A percentile compares a stretch with the other conserved stretches of the same genome.
These are phyloP conservation scores for Drosophila acutilabella DNA, from an alignment of 2,888 invertebrate species.

Conservation along the genomic window DNA sequence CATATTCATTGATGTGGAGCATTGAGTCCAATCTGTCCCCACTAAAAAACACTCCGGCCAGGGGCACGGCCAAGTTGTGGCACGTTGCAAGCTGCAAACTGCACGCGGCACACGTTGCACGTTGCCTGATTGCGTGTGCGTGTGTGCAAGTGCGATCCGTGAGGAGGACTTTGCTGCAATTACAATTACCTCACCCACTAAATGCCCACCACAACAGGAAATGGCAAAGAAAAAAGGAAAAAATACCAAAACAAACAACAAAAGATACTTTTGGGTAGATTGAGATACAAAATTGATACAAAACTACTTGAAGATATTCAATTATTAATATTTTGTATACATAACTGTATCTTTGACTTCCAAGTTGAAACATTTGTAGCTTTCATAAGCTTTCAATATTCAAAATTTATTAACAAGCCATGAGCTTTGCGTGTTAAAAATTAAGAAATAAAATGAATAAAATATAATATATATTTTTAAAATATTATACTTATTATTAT, in stretches of 20 bases:
- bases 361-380: conserved; percentile 8
- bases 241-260: conserved; percentile 3
- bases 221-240: conserved; percentile 28
- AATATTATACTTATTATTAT: no score
- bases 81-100: background rate
- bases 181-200: conserved; percentile 66
- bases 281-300: conserved; percentile 7
- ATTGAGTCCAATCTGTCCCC: conserved; percentile 61
- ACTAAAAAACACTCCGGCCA: conserved; percentile 31
- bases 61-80: conserved; percentile 59
- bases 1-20: conserved; percentile 83
- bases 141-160: conserved; percentile 44
- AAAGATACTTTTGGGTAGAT: conserved; percentile 13
- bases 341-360: conserved; percentile 12
- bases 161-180: conserved; percentile 54
- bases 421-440: no score
- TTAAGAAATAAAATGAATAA: no score
- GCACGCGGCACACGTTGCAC: conserved; percentile 14
- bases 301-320: conserved; percentile 14
- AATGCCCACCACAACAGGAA: conserved; percentile 66
- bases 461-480: no score
- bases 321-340: conserved; percentile 7
- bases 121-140: conserved; percentile 32
- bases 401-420: no score
- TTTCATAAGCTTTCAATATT: no score